Evolutionary conservation across 2,797 vertebrate species (phyloP), one percentile per base, ranked within the genome.

Genomic region (Schizopygopsis pylzovi): DNA sequence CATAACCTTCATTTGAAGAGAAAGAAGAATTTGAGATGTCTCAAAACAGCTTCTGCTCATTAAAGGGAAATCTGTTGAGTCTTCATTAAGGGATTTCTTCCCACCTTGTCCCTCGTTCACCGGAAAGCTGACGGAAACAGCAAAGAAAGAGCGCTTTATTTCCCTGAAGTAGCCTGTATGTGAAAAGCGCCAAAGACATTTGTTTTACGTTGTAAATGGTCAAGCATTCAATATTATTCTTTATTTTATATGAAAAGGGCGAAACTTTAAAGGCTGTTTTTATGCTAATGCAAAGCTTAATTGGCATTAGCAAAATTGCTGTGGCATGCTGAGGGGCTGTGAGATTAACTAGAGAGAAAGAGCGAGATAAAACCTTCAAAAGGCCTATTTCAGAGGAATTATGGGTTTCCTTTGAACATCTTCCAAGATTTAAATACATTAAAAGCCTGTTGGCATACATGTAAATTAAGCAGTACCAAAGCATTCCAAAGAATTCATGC

Each of bases 371-470:
- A 97, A 96, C 96, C 96, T 97, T 98, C 94, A 96, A 97, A 98
- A 97, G 97, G 96, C 96, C 96, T 95, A 97, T 97, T 99, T 98
- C 97, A 97, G 97, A 98, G 96, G 96, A 98, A 98, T 98, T 97
- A 97, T 96, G 96, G 95, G 94, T 94, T 88, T 96, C 97, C 97
- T 98, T 98, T 99, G 98, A 99, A 98, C 97, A 94, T 95, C 96
- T 95, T 98, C 98, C 97, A 98, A 98, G 97, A 97, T 98, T 97
- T 97, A 97, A 96, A 96, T 97, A 95, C 96, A 96, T 96, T 97
- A 97, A 97, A 97, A 97, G 97, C 97, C 97, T 97, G 96, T 98
- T 98, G 97, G 97, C 97, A 97, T 97, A 97, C 97, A 98, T 98
- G 97, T 96, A 98, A 98, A 99, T 98, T 96, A 98, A 97, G 95